Evolutionary conservation across 2,888 invertebrate species (phyloP), one percentile per base, ranked within the genome.

Genomic region (Nipponacmea schrenckii): DNA sequence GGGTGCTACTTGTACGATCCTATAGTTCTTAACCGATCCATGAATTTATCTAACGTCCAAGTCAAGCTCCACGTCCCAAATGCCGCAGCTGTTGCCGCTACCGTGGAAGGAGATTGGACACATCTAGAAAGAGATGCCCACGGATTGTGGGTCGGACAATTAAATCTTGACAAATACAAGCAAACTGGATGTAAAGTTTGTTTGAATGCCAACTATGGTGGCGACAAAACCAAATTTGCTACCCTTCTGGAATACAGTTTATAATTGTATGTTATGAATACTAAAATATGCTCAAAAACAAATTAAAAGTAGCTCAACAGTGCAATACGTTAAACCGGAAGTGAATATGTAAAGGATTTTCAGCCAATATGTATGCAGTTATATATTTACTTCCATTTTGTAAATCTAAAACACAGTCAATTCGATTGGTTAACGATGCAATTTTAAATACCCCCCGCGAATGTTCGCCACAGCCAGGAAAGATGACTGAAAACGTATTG

Each of bases 1-100:
- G 88, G 88, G 7, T 88, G 89, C 71, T 86, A 77, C 76, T 80
- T 89, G 48, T 77, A 79, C 69, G 84, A 83, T 68, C 89, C 89
- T 1, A 72, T 81, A 5, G 77, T 76, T 20, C 75, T 83, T 4
- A 76, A 79, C 73, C 76, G 81, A 31, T 85, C 84, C 20, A 69
- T 69, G 45, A 75, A 78, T 24, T 73, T 86, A 24, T 68, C 74
- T 27, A 79, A 77, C 68, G 77, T 82, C 45, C 56, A 69, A 44
- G 86, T 84, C 79, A 81, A 83, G 73, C 79, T 86, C 17, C 76
- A 75, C 48, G 83, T 88, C 39, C 87, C 88, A 0, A 80, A 80
- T 24, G 88, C 88, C 50, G 83, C 83, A 46, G 79, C 84, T 0
- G 86, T 87, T 27, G 89, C 89, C 0, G 81, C 87, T 14, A 86